Conservation (phyloP, 2,888 invertebrate species). For the Apamea monoglypha region DNA sequence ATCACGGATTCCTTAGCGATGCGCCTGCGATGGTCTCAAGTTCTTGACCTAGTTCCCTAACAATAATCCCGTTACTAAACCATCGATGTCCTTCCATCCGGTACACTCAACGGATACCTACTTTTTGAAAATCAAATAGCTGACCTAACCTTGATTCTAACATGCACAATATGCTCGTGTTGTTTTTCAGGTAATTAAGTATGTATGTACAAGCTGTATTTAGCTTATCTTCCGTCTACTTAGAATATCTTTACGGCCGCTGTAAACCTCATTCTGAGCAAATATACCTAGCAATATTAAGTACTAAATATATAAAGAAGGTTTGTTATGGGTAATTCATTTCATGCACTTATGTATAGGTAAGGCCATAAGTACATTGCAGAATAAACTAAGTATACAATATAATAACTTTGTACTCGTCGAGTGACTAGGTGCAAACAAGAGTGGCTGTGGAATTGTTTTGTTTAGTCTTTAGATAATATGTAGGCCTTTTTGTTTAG, state of each 20-base stretch:
- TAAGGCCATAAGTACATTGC: neutral
- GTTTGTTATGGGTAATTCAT: constrained; percentile 13
- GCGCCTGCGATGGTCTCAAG: constrained; percentile 69
- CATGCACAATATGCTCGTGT: constrained; percentile 24
- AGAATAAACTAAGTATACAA: constrained; percentile 27
- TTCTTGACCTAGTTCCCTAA: constrained; percentile 74
- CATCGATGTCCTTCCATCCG: constrained; percentile 61
- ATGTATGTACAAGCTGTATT: constrained; percentile 7
- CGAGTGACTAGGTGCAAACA: constrained; percentile 24
- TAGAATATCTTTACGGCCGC: constrained; percentile 45
- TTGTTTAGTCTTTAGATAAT: constrained; percentile 34
- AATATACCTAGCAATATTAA: constrained; percentile 5
- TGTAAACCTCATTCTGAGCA: constrained; percentile 23
- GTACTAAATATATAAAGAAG: neutral
- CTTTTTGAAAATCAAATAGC: constrained; percentile 47
- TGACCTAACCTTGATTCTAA: constrained; percentile 26
- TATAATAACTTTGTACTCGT: constrained; percentile 7
- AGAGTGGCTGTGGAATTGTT: constrained; percentile 24
- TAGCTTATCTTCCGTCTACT: constrained; percentile 50
- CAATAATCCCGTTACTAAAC: constrained; percentile 68
- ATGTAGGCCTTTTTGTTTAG: constrained; percentile 15
- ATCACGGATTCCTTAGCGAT: constrained; percentile 44
- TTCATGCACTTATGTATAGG: neutral
- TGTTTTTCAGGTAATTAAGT: constrained; percentile 25
- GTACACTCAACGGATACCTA: constrained; percentile 40